Evolutionary conservation across 1,140 invertebrate genomes (phyloP), one percentile per base, ranked within the genome.

Genomic region (Temnothorax nylanderi): DNA sequence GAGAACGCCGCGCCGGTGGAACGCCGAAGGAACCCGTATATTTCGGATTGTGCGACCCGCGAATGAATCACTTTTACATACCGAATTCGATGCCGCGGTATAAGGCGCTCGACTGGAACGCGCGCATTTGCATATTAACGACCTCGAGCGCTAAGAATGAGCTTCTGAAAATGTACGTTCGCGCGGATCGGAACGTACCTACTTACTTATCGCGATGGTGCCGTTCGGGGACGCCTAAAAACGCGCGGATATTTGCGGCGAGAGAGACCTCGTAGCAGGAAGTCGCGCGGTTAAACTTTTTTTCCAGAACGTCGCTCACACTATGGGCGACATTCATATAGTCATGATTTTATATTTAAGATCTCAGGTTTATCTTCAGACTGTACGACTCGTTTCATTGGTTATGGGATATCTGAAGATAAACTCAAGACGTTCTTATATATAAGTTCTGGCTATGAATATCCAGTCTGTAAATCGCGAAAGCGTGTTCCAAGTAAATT

Each of bases 51-150:
- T 87, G 44, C n/a, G 18, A 71, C 21, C 21, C 64, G 41, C 56
- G 69, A 71, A 81, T 87, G 89, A 90, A 87, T 90, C 89, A 85
- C 26, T 84, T 84, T 85, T 21, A 41, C 60, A 47, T 78, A 21
- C 82, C 82, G 60, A 85, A 80, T 86, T 37, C 44, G 41, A 49
- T 74, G 34, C 44, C 37, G 58, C 88, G 51, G 72, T 74, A 89
- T 89, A 90, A 89, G 85, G 86, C 62, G 64, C 80, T 89, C 88
- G 62, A 67, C 32, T 49, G 54, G 56, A 85, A 87, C 78, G n/a
- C 58, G 80, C 41, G 80, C 62, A 87, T 90, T 90, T 90, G 86
- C 89, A 90, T 90, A 90, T 90, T 85, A 90, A 88, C 64, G 88
- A 85, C 62, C 80, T 80, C 69, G 69, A 65, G 32, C 44, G 78